Base-by-base conservation (phyloP, 1,140 invertebrate genomes). In the Helicoverpa zea region DNA sequence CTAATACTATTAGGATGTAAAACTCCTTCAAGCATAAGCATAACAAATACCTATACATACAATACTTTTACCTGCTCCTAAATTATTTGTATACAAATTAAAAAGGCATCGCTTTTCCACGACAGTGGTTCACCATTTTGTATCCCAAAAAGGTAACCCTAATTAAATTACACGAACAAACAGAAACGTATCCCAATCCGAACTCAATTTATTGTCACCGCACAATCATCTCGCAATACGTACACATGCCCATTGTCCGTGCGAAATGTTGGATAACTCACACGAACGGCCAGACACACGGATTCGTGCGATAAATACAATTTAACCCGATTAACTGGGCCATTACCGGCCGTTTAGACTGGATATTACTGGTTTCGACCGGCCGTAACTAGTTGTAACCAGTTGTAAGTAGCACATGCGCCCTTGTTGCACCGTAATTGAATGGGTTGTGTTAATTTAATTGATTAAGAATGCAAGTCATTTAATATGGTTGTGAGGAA, bases 251-350 rank as follows among this genome's bases (percentile, higher is more conserved):
- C 35, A 49, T 16, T 49, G 43, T 66, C 63, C 63, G 23, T 66
- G 43, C 63, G 47, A 35, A 66, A 66, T 66, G 16, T 43, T 35
- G n/a, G 43, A 66, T 66, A 66, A 66, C 43, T 47, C 63, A 66
- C 30, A 66, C 14, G 23, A 43, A 66, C 35, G n/a, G 35, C 35
- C 30, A 66, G 14, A 66, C 52, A 56, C 54, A 70, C 66, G 52
- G 54, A 61, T 58, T 52, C 78, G 13, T 47, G 29, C 79, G 79
- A 80, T 80, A 80, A 80, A 80, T 80, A 80, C 79, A 54, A 61
- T 70, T 80, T 66, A 64, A 73, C 13, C 68, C 79, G 70, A 80
- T 80, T 80, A 81, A 52, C 43, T 43, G 73, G 70, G n/a, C 61
- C 73, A 75, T 75, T 76, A 58, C 66, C 43, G 80, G 47, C 18